A percentile compares a stretch with the other conserved stretches of the same genome.
These are phyloP conservation scores for Lacerta agilis DNA, from an alignment of 2,797 vertebrate species.

Conservation along the genomic window DNA sequence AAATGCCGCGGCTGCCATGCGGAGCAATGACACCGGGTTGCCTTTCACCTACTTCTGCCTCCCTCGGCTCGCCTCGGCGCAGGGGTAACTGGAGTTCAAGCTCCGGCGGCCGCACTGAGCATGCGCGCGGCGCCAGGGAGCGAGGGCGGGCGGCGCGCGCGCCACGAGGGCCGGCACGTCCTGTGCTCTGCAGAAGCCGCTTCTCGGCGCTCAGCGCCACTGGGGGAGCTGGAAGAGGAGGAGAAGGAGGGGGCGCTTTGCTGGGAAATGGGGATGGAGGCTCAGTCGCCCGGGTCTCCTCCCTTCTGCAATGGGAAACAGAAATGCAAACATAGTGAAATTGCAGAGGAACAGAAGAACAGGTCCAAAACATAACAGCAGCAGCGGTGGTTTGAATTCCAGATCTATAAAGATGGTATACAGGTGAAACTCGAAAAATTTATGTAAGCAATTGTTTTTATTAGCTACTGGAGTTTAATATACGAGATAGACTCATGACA, in stretches of 20 bases:
- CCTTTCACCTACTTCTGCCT: slow-evolving; percentile 76
- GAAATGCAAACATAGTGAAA: background rate
- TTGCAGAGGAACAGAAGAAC: background rate
- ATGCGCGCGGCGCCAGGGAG: slow-evolving; percentile 36
- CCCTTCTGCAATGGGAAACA: background rate
- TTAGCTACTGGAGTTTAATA: no score
- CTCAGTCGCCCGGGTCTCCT: no score
- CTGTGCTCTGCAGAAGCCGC: background rate
- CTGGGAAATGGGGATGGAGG: no score
- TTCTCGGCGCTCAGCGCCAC: no score
- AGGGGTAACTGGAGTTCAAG: slow-evolving; percentile 77
- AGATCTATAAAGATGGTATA: no score
- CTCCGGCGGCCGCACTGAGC: slow-evolving; percentile 9
- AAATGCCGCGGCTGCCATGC: accelerated
- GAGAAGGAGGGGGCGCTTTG: no score
- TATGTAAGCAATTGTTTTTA: no score
- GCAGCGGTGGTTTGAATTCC: background rate
- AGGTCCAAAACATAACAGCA: background rate
- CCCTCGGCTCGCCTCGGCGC: background rate
- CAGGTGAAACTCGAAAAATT: no score
- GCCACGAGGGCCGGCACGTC: no score
- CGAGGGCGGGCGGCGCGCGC: no score
- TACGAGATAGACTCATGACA: no score
- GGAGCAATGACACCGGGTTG: slow-evolving; percentile 65
- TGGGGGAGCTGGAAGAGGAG: no score